A percentile compares a stretch with the other conserved stretches of the same genome.
These are phyloP conservation scores for Cephus sareptanus DNA, from an alignment of 2,888 invertebrate genomes.

Conservation along the genomic window DNA sequence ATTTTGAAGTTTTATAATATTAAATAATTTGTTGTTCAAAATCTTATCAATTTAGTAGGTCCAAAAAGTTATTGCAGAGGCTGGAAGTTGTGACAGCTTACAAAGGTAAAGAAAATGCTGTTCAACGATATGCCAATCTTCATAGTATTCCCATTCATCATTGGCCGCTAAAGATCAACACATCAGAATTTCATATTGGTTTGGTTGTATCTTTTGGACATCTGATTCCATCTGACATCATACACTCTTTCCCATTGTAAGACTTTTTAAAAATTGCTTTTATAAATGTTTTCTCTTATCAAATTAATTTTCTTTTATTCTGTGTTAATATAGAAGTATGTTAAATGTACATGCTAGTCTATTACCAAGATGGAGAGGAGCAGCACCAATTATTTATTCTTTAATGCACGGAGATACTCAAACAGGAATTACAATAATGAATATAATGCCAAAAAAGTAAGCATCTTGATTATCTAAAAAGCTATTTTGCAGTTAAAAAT, in stretches of 20 bases:
- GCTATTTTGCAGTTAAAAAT: background rate
- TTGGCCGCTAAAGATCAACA: constrained; percentile 73
- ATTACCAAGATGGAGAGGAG: constrained; percentile 92
- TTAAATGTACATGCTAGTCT: constrained; percentile 94
- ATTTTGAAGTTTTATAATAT: background rate
- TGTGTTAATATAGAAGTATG: constrained; percentile 76
- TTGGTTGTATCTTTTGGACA: constrained; percentile 95
- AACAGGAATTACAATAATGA: constrained; percentile 91
- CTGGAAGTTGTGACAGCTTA: constrained; percentile 80
- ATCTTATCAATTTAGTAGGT: constrained; percentile 67
- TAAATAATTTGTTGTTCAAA: background rate
- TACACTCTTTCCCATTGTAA: constrained; percentile 85
- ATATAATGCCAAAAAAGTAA: constrained; percentile 78
- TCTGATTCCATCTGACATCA: constrained; percentile 81
- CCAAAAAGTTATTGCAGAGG: constrained; percentile 67
- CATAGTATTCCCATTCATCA: constrained; percentile 71
- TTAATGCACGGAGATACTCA: constrained; percentile 82
- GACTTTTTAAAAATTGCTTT: constrained; percentile 54
- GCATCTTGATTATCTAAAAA: constrained; percentile 11
- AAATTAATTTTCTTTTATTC: constrained; percentile 17
- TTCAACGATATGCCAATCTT: constrained; percentile 76
- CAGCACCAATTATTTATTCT: constrained; percentile 90
- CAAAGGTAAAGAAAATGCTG: constrained; percentile 72
- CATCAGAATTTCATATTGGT: constrained; percentile 81
- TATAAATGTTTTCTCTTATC: constrained; percentile 16